These are phyloP conservation scores for Hyaena hyaena DNA, from an alignment of 2,113 vertebrate species.

Conservation along the genomic window DNA sequence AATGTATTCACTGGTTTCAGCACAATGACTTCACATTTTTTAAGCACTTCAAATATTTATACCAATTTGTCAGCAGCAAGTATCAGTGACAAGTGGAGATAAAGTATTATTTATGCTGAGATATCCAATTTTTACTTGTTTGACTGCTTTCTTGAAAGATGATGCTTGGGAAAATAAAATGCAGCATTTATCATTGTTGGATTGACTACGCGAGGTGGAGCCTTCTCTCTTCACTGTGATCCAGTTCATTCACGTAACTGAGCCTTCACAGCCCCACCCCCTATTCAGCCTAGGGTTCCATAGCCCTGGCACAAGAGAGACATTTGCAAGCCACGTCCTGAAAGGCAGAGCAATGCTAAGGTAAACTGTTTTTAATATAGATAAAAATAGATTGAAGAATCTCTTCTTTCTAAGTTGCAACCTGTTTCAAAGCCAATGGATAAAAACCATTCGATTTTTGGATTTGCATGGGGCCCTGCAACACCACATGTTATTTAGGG, in stretches of 20 bases:
- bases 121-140: slow-evolving; percentile 75
- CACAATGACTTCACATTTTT: slow-evolving; percentile 25
- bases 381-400: neutral
- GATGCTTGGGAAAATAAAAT: slow-evolving; percentile 60
- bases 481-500: neutral
- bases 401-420: neutral
- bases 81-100: slow-evolving; percentile 63
- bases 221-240: slow-evolving; percentile 23
- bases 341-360: neutral
- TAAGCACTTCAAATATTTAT: slow-evolving; percentile 70
- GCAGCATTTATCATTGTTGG: slow-evolving; percentile 66
- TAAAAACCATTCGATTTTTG: neutral
- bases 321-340: neutral
- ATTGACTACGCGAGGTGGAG: neutral
- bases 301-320: neutral
- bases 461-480: neutral
- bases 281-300: neutral
- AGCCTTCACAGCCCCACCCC: neutral
- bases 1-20: slow-evolving; percentile 51
- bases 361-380: neutral
- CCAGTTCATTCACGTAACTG: neutral
- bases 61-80: slow-evolving; percentile 72
- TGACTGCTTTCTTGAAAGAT: slow-evolving; percentile 71
- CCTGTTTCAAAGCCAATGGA: neutral
- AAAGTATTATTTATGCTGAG: slow-evolving; percentile 74